These are phyloP conservation scores for Microtus richardsoni DNA, from an alignment of 2,113 vertebrate genomes.

Conservation along the genomic window DNA sequence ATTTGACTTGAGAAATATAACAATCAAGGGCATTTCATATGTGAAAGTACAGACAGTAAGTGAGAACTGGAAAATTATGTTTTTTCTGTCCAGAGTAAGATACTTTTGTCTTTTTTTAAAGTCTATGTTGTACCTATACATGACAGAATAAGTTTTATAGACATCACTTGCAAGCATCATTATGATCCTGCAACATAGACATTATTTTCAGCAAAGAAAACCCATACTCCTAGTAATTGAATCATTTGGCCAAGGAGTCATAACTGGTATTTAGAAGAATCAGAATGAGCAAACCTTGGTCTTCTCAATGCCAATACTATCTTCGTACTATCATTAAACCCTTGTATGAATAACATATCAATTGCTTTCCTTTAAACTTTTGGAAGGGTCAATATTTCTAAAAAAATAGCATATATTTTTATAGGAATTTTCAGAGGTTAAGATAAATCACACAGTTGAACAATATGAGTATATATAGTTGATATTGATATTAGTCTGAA, in stretches of 20 bases:
- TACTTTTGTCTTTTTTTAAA: neutral
- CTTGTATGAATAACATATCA: neutral
- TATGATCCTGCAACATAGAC: neutral
- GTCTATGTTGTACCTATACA: neutral
- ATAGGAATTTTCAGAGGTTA: neutral
- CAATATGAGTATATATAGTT: neutral
- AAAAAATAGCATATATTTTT: neutral
- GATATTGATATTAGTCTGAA: neutral
- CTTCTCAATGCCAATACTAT: neutral
- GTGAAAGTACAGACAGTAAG: neutral
- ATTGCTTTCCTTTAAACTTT: neutral
- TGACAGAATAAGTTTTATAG: neutral
- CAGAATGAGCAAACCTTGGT: neutral
- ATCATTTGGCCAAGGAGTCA: neutral
- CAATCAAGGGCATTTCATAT: neutral
- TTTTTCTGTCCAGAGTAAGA: neutral
- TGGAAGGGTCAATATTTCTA: neutral
- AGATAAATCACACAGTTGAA: neutral
- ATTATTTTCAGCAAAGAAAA: neutral
- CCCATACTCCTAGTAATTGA: neutral
- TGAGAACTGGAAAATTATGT: neutral
- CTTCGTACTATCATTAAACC: neutral
- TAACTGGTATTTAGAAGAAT: neutral
- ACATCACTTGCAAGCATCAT: neutral
- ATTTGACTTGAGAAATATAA: neutral